Evolutionary conservation across 2,888 invertebrate genomes (phyloP), one percentile per base, ranked within the genome.

Genomic region (Geophilus truncorum): DNA sequence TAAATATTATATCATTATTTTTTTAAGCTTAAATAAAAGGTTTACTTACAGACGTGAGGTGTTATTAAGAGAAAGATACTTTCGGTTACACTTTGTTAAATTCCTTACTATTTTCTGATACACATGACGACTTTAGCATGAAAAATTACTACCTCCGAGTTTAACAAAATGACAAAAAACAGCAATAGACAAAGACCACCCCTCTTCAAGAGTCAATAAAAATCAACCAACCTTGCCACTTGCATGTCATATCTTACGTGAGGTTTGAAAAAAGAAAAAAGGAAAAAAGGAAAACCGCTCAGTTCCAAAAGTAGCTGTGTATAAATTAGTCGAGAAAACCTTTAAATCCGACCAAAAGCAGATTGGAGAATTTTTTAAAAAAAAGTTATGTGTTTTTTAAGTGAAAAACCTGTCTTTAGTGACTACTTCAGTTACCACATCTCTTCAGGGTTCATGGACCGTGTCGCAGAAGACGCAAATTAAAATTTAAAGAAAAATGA

Each of bases 151-250:
- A 28, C 28, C 70, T 70, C 28, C 28, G 70, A 70, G 70, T 70
- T 70, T 70, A 70, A 28, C 70, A 28, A 70, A 28, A 70, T 70
- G 70, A 70, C 70, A 70, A 70, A 45, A 70, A 70, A 70, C 70
- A 28, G 28, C 70, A 28, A 70, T 70, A 70, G 70, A 70, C 25
- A 70, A 70, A 70, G 28, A 70, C 28, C 70, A 70, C 28, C 28
- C 40, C 70, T 70, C 70, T 70, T 70, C 70, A 70, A 70, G 70
- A 70, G 25, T 70, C 70, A 23, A 70, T 70, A 70, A 70, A 70
- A 70, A 70, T 70, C 70, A 70, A 25, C 70, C 70, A 70, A 70
- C 70, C 70, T 70, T 70, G 28, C 51, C 70, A 70, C 28, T 70
- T 70, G 70, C 28, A 25, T 28, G 25, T 70, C 70, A 70, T 70